A percentile compares a stretch with the other conserved stretches of the same genome.
Evolutionary conservation across 1,140 invertebrate species (phyloP).

Genomic region (Aphelinus atriplicis): DNA sequence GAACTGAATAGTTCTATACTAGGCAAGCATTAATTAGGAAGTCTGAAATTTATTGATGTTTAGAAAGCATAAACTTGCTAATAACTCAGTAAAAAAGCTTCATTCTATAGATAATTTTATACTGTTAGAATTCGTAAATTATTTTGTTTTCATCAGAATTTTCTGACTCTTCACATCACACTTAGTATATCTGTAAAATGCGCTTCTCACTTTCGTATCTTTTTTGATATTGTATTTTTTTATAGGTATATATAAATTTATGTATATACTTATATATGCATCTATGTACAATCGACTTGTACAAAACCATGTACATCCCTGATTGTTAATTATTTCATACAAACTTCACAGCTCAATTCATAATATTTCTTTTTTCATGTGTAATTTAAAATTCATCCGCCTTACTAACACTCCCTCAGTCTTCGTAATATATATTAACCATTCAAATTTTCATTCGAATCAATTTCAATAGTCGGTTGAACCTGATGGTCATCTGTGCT

Average conservation of each 20-base stretch:
- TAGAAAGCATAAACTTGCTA: not conserved
- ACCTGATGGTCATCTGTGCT: constrained; percentile 29
- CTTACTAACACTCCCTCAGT: constrained; percentile 30
- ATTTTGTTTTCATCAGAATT: constrained; percentile 15
- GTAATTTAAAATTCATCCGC: constrained; percentile 7
- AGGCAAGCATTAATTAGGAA: constrained; percentile 16
- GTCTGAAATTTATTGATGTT: constrained; percentile 17
- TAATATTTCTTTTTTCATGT: constrained; percentile 16
- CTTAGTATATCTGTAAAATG: constrained; percentile 39
- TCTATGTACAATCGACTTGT: constrained; percentile 41
- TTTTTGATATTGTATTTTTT: constrained; percentile 25
- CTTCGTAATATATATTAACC: constrained; percentile 41
- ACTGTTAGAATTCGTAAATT: constrained; percentile 20
- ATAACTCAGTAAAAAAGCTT: constrained; percentile 33
- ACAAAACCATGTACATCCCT: constrained; percentile 32
- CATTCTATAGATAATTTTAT: constrained; percentile 27
- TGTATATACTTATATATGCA: constrained; percentile 45
- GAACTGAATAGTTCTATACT: not conserved
- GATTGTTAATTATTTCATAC: constrained; percentile 22
- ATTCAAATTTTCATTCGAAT: constrained; percentile 43
- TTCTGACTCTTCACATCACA: constrained; percentile 28
- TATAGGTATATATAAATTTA: constrained; percentile 24
- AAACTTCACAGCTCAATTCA: constrained; percentile 33
- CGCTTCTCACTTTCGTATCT: constrained; percentile 37
- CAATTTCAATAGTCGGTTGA: constrained; percentile 46